A percentile compares a stretch with the other conserved stretches of the same genome.
These are phyloP conservation scores for Apoda limacodes DNA, from an alignment of 2,888 invertebrate species.

Conservation along the genomic window DNA sequence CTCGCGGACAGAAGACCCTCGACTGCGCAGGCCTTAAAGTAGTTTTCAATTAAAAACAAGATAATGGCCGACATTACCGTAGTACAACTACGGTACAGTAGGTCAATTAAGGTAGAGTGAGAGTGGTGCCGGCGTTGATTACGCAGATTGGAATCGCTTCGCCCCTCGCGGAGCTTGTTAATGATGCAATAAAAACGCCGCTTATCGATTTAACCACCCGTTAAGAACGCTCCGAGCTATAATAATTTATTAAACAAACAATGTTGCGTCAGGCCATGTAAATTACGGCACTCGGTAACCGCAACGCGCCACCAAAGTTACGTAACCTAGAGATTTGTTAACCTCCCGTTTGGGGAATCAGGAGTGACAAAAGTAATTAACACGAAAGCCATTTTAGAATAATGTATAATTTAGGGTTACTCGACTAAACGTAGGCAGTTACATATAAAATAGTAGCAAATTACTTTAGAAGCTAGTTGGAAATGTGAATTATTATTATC, in stretches of 20 bases:
- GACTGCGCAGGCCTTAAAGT: constrained; percentile 7
- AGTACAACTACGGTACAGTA: constrained; percentile 25
- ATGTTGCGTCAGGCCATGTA: constrained; percentile 51
- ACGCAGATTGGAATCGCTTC: constrained; percentile 59
- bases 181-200: constrained; percentile 65
- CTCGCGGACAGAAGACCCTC: too few relatives aligned
- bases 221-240: constrained; percentile 56
- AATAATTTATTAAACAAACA: constrained; percentile 62
- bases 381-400: too few relatives aligned
- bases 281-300: constrained; percentile 54
- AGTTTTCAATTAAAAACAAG: constrained; percentile 9
- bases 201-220: constrained; percentile 61
- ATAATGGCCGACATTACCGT: constrained; percentile 10
- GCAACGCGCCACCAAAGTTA: constrained; percentile 31
- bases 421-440: too few relatives aligned
- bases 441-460: too few relatives aligned
- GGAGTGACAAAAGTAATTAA: constrained; percentile 67
- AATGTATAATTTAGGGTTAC: too few relatives aligned
- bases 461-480: too few relatives aligned
- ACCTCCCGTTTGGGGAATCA: constrained; percentile 46
- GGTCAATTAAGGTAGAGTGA: constrained; percentile 35
- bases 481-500: too few relatives aligned
- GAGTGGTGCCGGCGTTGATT: constrained; percentile 47
- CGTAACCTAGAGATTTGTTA: constrained; percentile 57
- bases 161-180: constrained; percentile 54